Percentiles rank a stretch among this genome's conserved stretches.
Conservation (phyloP, 2,113 vertebrate genomes). For the Murina feae region DNA sequence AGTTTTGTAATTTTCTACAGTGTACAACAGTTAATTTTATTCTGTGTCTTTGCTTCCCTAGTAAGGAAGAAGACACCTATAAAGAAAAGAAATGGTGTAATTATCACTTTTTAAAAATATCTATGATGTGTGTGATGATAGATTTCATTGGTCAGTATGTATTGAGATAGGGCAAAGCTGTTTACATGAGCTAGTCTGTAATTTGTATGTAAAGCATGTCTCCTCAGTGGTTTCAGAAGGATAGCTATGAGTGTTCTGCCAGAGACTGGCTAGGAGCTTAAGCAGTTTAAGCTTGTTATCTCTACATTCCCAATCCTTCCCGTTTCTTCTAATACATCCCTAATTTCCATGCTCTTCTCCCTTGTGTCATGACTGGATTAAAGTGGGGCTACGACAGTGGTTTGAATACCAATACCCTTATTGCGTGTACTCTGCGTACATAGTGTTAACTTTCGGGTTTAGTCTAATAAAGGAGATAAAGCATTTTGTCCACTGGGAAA, state of each 20-base stretch:
- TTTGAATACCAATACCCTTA: not conserved
- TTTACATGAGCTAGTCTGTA: not conserved
- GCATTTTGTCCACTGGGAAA: slow-evolving; percentile 49
- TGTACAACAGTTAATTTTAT: not conserved
- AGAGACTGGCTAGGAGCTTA: not conserved
- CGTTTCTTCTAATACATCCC: not conserved
- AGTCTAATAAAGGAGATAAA: slow-evolving; percentile 16
- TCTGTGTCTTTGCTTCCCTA: not conserved
- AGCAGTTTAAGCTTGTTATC: slow-evolving; percentile 24
- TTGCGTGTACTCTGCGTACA: not conserved
- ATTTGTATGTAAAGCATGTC: not conserved
- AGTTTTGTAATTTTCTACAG: not conserved
- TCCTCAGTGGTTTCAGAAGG: not conserved
- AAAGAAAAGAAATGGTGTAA: not conserved
- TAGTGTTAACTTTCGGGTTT: not conserved
- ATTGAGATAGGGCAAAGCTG: not conserved
- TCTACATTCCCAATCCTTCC: not conserved
- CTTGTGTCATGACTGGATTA: slow-evolving; percentile 14
- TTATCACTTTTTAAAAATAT: not conserved
- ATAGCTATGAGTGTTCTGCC: not conserved
- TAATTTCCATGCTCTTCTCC: not conserved
- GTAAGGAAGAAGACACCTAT: not conserved
- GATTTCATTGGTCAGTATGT: not conserved
- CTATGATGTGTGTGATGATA: not conserved
- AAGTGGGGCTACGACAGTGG: not conserved